phyloP scores from a whole-genome alignment of 2,797 vertebrate genomes.

The Oreonectes daqikongensis region DNA sequence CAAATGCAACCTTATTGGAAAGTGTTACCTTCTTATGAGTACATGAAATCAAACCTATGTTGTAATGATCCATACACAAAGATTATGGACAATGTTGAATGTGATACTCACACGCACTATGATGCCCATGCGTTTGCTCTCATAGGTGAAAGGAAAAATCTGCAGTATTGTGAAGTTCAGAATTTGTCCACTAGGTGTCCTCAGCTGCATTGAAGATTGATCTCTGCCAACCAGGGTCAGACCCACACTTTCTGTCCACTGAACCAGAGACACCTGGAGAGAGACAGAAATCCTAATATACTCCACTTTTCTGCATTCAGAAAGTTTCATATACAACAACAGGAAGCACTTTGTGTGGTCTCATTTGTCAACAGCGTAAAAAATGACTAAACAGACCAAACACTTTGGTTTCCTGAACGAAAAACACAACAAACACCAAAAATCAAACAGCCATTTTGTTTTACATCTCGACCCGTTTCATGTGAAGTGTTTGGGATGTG shows the following conservation, averaged over 20 bases:
- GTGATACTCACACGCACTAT: slow-evolving; percentile 86
- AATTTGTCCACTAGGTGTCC: slow-evolving; percentile 97
- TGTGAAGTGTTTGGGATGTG: slow-evolving; percentile 19
- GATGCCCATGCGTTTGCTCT: slow-evolving; percentile 98
- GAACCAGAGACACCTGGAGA: slow-evolving; percentile 93
- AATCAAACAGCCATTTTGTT: neutral
- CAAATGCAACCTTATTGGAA: too few relatives aligned
- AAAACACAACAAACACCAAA: neutral
- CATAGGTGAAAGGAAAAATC: slow-evolving; percentile 98
- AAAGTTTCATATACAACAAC: slow-evolving; percentile 9
- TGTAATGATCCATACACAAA: neutral
- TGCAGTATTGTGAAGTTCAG: slow-evolving; percentile 98
- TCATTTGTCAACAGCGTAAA: neutral
- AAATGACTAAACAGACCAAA: neutral
- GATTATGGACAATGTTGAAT: neutral
- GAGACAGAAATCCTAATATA: slow-evolving; percentile 16
- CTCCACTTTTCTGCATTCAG: neutral
- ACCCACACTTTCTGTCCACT: slow-evolving; percentile 97
- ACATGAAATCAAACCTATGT: neutral
- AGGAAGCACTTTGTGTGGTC: neutral
- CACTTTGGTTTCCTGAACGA: neutral
- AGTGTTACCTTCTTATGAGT: too few relatives aligned
- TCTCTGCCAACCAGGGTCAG: slow-evolving; percentile 94
- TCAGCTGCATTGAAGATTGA: slow-evolving; percentile 96
- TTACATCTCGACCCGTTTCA: neutral